phyloP scores from a whole-genome alignment of 2,888 invertebrate species.

The Oscheius sp. region DNA sequence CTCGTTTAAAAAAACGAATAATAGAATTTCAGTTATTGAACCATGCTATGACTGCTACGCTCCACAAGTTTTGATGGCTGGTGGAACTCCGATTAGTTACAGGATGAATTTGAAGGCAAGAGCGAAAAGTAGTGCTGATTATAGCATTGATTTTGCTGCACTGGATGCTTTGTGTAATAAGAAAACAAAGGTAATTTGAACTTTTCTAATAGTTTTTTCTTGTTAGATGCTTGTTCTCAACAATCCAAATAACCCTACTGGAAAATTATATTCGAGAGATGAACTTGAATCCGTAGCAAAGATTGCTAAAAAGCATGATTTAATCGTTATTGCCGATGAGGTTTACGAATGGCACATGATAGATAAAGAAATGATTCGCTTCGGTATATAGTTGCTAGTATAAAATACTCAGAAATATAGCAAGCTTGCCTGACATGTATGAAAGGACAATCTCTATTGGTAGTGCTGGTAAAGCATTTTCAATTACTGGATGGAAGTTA shows the following conservation, averaged over 20 bases:
- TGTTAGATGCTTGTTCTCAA: slow-evolving; percentile 85
- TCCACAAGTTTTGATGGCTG: slow-evolving; percentile 88
- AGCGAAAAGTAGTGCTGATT: slow-evolving; percentile 79
- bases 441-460: slow-evolving; percentile 95
- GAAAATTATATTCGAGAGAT: slow-evolving; percentile 77
- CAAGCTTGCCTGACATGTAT: slow-evolving; percentile 94
- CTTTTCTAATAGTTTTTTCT: background rate
- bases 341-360: slow-evolving; percentile 98
- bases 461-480: slow-evolving; percentile 96
- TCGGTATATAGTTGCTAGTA: slow-evolving; percentile 79
- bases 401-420: slow-evolving; percentile 71
- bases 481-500: slow-evolving; percentile 92
- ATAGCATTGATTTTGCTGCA: slow-evolving; percentile 85
- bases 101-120: slow-evolving; percentile 78
- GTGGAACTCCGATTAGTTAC: slow-evolving; percentile 86
- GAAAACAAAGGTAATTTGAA: slow-evolving; percentile 80
- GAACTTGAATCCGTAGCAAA: slow-evolving; percentile 79
- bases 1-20: no score
- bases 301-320: slow-evolving; percentile 89
- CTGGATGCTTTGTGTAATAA: slow-evolving; percentile 82
- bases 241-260: slow-evolving; percentile 96
- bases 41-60: slow-evolving; percentile 98
- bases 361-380: slow-evolving; percentile 84
- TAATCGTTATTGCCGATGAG: slow-evolving; percentile 91
- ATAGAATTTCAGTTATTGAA: slow-evolving; percentile 80